Conservation (phyloP, 2,797 vertebrate genomes). For the Trachops cirrhosus region DNA sequence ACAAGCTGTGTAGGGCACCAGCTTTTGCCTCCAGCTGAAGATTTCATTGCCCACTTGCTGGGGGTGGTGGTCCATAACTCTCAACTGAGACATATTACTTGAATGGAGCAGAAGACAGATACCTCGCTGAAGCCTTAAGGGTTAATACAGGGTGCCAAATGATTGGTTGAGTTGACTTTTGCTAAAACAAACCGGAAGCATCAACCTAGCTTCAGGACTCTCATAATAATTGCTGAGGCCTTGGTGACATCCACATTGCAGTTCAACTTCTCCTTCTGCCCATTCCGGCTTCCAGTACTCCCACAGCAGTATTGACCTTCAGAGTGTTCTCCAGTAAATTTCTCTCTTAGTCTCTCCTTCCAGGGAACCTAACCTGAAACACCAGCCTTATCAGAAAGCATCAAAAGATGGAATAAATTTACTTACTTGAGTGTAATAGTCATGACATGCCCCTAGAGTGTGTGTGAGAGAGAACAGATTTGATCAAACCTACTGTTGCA, state of each 20-base stretch:
- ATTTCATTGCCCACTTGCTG: not conserved
- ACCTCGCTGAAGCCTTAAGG: not conserved
- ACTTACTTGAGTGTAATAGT: not conserved
- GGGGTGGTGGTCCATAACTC: not conserved
- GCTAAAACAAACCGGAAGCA: not conserved
- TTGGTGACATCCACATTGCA: not conserved
- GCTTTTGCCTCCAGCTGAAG: not conserved
- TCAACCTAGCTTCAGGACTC: not conserved
- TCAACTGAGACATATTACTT: not conserved
- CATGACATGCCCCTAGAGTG: not conserved
- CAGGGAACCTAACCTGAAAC: not conserved
- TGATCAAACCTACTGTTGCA: not conserved
- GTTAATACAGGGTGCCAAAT: not conserved
- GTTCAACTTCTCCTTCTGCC: not conserved
- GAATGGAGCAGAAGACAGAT: not conserved
- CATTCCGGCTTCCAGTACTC: not conserved
- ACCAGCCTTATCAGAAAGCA: not conserved
- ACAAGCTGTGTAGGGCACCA: not conserved
- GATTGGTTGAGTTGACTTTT: not conserved
- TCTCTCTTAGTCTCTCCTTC: not conserved
- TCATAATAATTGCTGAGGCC: not conserved
- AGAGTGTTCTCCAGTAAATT: not conserved
- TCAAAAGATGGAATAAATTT: not conserved
- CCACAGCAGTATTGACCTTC: not conserved
- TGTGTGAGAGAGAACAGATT: not conserved